Evolutionary conservation across 1,140 invertebrate species (phyloP).

Genomic region (Pentalonia nigronervosa): DNA sequence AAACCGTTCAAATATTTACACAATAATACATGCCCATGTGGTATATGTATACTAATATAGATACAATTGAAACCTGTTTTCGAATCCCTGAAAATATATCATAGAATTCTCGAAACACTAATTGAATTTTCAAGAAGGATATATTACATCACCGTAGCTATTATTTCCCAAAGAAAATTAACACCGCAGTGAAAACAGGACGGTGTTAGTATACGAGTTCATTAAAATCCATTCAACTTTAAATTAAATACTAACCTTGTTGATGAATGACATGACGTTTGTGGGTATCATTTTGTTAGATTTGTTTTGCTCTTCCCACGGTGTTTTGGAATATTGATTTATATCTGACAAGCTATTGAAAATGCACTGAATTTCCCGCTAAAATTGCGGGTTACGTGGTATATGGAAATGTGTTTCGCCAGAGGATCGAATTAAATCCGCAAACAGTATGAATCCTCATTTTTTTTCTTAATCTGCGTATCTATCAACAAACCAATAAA

Average conservation of each 20-base stretch:
- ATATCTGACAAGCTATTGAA: background rate
- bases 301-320: conserved; percentile 19
- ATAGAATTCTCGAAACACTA: background rate
- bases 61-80: conserved; percentile 26
- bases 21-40: background rate
- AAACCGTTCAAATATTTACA: background rate
- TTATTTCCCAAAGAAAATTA: background rate
- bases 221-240: conserved; percentile 35
- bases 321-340: conserved; percentile 33
- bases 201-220: background rate
- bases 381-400: background rate
- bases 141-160: background rate
- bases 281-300: conserved; percentile 51
- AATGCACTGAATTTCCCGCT: background rate
- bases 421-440: conserved; percentile 15
- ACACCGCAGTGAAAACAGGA: background rate
- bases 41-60: background rate
- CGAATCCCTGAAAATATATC: background rate
- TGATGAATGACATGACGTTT: conserved; percentile 56
- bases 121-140: background rate
- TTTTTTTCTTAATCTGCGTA: background rate
- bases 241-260: conserved; percentile 53
- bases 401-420: background rate
- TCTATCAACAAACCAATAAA: conserved; percentile 38
- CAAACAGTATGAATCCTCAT: background rate